phyloP scores from a whole-genome alignment of 92 coral and sea anemone genomes.

The Siderastrea radians region DNA sequence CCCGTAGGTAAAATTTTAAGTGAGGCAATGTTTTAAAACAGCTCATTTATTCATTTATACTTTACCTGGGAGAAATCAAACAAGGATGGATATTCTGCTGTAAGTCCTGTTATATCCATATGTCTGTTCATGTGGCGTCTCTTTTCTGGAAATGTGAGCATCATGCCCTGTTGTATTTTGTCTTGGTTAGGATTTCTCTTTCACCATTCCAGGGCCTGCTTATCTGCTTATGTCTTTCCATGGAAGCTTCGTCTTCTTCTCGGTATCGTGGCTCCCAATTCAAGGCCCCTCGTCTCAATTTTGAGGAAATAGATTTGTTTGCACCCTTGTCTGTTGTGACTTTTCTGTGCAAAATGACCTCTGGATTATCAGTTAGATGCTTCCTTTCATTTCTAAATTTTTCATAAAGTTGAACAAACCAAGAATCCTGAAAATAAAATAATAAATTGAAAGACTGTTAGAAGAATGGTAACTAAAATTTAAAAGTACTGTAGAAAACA shows the following conservation, averaged over 20 bases:
- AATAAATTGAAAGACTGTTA: background rate
- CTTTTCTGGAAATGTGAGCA: constrained; percentile 65
- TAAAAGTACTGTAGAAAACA: too few species aligned
- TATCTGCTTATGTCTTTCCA: constrained; percentile 25
- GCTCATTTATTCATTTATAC: background rate
- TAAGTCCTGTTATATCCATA: constrained; percentile 28
- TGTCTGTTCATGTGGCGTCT: constrained; percentile 57
- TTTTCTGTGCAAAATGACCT: constrained; percentile 40
- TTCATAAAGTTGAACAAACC: constrained; percentile 69
- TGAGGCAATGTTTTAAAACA: background rate
- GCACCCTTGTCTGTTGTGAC: background rate
- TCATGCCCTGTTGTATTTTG: constrained; percentile 61
- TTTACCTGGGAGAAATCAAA: constrained; percentile 77
- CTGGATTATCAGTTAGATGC: constrained; percentile 46
- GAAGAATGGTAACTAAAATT: too few species aligned
- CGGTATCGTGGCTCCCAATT: constrained; percentile 86
- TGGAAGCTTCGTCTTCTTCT: constrained; percentile 78
- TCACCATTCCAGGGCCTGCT: constrained; percentile 53
- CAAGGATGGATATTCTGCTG: constrained; percentile 70
- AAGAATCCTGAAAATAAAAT: constrained; percentile 51
- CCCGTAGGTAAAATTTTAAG: background rate
- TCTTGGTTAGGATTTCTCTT: constrained; percentile 60
- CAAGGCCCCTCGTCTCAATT: constrained; percentile 64
- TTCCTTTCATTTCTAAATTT: constrained; percentile 80
- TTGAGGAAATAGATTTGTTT: background rate